Conservation (phyloP, 2,888 invertebrate species). For the Caenorhabditis panamensis region DNA sequence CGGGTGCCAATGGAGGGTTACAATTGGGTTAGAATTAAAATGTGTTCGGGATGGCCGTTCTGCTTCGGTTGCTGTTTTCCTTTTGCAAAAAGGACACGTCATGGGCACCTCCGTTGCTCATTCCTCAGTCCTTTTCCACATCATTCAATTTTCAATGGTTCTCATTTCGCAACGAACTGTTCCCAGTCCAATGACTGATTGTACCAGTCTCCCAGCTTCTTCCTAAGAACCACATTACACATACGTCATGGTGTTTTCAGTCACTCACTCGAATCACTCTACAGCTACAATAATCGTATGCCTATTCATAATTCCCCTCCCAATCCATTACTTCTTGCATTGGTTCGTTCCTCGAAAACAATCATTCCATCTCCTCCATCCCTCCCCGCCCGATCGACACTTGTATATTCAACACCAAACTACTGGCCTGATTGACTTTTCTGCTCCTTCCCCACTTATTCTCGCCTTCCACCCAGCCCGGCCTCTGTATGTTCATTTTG, state of each 20-base stretch:
- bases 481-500: not conserved
- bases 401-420: constrained; percentile 33
- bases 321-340: constrained; percentile 13
- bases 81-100: not conserved
- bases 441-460: constrained; percentile 8
- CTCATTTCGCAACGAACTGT: too few relatives aligned
- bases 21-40: constrained; percentile 1
- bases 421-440: constrained; percentile 49
- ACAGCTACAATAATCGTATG: constrained; percentile 34
- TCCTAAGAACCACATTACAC: not conserved
- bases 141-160: too few relatives aligned
- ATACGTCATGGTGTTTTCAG: constrained; percentile 25
- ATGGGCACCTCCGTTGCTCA: not conserved
- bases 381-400: constrained; percentile 28
- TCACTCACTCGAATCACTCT: constrained; percentile 19
- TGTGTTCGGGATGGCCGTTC: not conserved
- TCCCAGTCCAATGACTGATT: not conserved
- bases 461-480: constrained; percentile 8
- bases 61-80: too few relatives aligned
- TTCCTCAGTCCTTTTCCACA: not conserved
- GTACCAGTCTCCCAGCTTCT: not conserved
- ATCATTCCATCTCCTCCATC: constrained; percentile 5
- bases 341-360: constrained; percentile 17
- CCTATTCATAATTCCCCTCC: not conserved
- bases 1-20: constrained; percentile 1